Percentiles rank a stretch among this genome's conserved stretches.
These are phyloP conservation scores for Tetanocera ferruginea DNA, from an alignment of 2,888 invertebrate species.

Conservation along the genomic window DNA sequence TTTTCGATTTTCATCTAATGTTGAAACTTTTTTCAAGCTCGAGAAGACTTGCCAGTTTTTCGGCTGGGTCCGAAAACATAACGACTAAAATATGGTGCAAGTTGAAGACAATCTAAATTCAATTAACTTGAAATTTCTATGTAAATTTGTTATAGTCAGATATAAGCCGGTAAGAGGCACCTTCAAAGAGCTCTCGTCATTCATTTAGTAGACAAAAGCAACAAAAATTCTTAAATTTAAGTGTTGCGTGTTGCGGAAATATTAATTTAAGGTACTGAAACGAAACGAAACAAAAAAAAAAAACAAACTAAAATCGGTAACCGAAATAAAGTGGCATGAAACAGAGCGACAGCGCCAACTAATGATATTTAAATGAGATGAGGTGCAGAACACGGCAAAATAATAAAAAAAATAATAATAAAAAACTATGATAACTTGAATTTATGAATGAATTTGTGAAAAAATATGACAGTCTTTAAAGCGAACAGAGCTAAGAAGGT, in stretches of 20 bases:
- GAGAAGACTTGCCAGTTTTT: no score
- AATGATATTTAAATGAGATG: constrained; percentile 65
- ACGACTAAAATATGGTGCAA: no score
- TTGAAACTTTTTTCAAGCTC: no score
- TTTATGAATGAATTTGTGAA: constrained; percentile 55
- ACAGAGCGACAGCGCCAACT: constrained; percentile 36
- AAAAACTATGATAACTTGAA: constrained; percentile 47
- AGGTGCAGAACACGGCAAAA: constrained; percentile 56
- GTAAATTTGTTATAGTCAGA: background rate
- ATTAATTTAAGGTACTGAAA: constrained; percentile 45
- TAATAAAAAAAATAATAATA: background rate
- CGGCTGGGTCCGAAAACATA: no score
- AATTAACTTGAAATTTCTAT: constrained; percentile 7
- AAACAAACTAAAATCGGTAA: constrained; percentile 10
- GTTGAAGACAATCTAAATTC: background rate
- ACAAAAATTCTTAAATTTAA: constrained; percentile 10
- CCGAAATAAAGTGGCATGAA: background rate
- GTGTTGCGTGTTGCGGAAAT: constrained; percentile 50
- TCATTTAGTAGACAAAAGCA: constrained; percentile 26
- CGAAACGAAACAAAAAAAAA: background rate
- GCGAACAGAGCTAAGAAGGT: background rate
- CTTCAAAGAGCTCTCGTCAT: constrained; percentile 17
- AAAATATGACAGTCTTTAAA: background rate
- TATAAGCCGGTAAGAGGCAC: background rate
- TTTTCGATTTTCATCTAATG: no score